phyloP scores from a whole-genome alignment of 2,797 vertebrate species.

The Danionella dracula region DNA sequence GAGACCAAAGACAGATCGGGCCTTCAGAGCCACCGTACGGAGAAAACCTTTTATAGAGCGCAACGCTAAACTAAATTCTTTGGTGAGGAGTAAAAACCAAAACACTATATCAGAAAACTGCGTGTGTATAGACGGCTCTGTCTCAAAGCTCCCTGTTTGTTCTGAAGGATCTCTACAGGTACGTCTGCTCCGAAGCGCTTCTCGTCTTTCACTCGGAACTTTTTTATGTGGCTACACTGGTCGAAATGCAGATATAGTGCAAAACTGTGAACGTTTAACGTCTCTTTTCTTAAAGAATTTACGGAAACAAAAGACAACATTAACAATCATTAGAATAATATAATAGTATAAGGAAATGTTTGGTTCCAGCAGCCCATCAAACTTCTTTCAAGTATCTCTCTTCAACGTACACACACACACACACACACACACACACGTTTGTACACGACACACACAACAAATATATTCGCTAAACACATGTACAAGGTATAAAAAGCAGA shows the following conservation, averaged over 20 bases:
- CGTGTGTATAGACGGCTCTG: slow-evolving; percentile 30
- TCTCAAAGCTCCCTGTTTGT: neutral
- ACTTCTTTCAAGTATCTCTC: slow-evolving; percentile 99
- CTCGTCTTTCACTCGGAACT: slow-evolving; percentile 73
- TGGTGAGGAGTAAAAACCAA: slow-evolving; percentile 76
- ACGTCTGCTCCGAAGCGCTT: slow-evolving; percentile 83
- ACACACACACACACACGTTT: slow-evolving; percentile 29
- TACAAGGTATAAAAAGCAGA: slow-evolving; percentile 61
- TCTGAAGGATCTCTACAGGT: slow-evolving; percentile 58
- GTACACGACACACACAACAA: slow-evolving; percentile 25
- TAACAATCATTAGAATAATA: slow-evolving; percentile 62
- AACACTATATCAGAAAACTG: slow-evolving; percentile 22
- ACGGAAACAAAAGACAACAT: slow-evolving; percentile 54
- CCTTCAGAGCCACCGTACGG: slow-evolving; percentile 58
- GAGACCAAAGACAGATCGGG: slow-evolving; percentile 36
- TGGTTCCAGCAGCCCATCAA: slow-evolving; percentile 97
- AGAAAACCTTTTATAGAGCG: slow-evolving; percentile 45
- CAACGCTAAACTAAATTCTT: slow-evolving; percentile 71
- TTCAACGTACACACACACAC: slow-evolving; percentile 58
- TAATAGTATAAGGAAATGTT: slow-evolving; percentile 87
- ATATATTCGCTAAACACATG: slow-evolving; percentile 74
- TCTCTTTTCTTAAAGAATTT: slow-evolving; percentile 57
- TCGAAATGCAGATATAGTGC: slow-evolving; percentile 92
- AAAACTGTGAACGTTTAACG: slow-evolving; percentile 87
- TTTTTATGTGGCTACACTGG: slow-evolving; percentile 79